Percentiles rank a stretch among this genome's conserved stretches.
phyloP scores from a whole-genome alignment of 2,797 vertebrate species.

The Setipinna tenuifilis region DNA sequence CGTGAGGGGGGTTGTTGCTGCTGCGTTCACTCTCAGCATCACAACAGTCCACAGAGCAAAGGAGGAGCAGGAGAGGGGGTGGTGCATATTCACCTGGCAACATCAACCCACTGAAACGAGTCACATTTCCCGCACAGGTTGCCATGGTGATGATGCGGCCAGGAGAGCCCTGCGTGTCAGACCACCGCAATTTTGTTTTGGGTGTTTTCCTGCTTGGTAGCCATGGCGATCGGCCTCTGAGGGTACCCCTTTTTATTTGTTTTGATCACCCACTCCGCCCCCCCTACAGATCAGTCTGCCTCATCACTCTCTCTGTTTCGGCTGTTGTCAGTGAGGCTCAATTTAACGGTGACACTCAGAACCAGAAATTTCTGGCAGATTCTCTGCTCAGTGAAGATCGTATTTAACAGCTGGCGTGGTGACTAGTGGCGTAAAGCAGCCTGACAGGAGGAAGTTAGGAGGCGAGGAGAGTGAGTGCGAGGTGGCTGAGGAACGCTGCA shows the following conservation, averaged over 20 bases:
- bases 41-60: conserved; percentile 40
- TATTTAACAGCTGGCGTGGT: not conserved
- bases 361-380: not conserved
- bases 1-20: not conserved
- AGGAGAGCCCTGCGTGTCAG: conserved; percentile 35
- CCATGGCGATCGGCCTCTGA: conserved; percentile 43
- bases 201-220: conserved; percentile 42
- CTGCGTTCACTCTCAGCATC: conserved; percentile 31
- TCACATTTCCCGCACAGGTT: conserved; percentile 41
- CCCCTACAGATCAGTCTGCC: not conserved
- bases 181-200: not conserved
- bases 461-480: not conserved
- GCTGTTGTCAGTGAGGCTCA: not conserved
- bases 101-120: conserved; percentile 29
- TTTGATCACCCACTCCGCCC: not conserved
- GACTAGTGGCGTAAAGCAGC: not conserved
- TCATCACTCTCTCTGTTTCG: not conserved
- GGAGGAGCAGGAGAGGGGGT: conserved; percentile 13
- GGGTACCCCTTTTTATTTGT: not conserved
- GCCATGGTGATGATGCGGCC: conserved; percentile 47
- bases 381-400: too few relatives aligned
- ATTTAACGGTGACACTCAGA: not conserved
- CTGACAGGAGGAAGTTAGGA: not conserved
- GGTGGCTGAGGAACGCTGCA: conserved; percentile 15
- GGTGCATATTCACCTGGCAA: conserved; percentile 44